Conservation (phyloP, 1,140 invertebrate genomes). For the Piezodorus guildinii region DNA sequence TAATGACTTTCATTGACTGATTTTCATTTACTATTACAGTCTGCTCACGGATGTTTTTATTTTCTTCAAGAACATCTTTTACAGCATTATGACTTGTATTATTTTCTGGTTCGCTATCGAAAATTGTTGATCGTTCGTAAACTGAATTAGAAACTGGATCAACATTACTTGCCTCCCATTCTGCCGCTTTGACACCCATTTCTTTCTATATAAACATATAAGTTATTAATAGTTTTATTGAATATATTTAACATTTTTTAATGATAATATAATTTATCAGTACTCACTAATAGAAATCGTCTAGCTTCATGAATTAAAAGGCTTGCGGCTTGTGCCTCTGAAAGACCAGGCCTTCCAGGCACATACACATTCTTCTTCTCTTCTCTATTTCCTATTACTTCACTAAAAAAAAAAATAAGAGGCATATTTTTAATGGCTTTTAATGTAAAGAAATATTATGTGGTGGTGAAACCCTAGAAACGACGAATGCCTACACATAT, state of each 20-base stretch:
- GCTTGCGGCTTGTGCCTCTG: conserved; percentile 66
- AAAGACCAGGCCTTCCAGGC: conserved; percentile 67
- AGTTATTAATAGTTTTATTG: not conserved
- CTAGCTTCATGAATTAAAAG: conserved; percentile 72
- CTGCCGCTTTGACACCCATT: conserved; percentile 37
- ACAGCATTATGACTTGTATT: too few relatives aligned
- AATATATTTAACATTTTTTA: too few relatives aligned
- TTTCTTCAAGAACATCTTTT: too few relatives aligned
- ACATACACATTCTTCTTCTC: conserved; percentile 52
- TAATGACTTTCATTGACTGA: too few relatives aligned
- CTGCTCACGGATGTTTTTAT: too few relatives aligned
- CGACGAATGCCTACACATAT: too few relatives aligned
- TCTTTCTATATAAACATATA: conserved; percentile 37
- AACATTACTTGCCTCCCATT: conserved; percentile 32
- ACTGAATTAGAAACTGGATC: conserved; percentile 3
- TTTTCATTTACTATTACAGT: too few relatives aligned
- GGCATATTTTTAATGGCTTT: not conserved
- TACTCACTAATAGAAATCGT: conserved; percentile 43
- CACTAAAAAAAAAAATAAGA: conserved; percentile 15
- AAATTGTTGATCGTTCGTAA: conserved; percentile 13
- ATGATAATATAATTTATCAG: too few relatives aligned
- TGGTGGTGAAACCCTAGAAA: too few relatives aligned
- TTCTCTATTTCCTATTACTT: conserved; percentile 20
- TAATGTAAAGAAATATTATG: too few relatives aligned
- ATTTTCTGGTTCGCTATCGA: too few relatives aligned